A percentile compares a stretch with the other conserved stretches of the same genome.
Evolutionary conservation across 2,113 vertebrate genomes (phyloP).

Genomic region (Hyla sarda): DNA sequence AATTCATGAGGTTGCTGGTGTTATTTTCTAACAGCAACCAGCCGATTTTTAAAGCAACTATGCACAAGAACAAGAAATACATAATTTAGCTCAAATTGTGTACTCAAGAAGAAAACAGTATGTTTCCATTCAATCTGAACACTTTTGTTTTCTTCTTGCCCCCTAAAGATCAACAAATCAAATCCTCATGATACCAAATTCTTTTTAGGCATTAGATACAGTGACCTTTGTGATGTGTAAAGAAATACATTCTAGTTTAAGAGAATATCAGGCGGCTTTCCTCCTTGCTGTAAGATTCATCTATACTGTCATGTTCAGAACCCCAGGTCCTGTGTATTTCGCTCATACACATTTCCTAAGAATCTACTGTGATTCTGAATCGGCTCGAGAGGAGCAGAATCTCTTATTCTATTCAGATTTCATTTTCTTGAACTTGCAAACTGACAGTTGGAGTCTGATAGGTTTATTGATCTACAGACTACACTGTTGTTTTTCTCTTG

Average conservation of each 20-base stretch:
- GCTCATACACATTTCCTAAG: conserved; percentile 4
- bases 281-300: background rate
- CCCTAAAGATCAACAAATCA: background rate
- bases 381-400: background rate
- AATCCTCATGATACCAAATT: background rate
- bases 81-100: background rate
- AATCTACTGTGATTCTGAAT: background rate
- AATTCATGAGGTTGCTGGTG: background rate
- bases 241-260: background rate
- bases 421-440: conserved; percentile 5
- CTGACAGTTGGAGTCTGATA: background rate
- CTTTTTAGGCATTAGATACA: background rate
- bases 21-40: background rate
- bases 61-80: background rate
- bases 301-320: background rate
- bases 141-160: background rate
- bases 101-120: background rate
- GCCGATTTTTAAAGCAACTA: background rate
- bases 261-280: background rate
- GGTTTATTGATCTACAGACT: background rate
- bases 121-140: no score
- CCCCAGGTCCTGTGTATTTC: background rate
- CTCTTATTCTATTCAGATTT: background rate
- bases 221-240: background rate
- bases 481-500: background rate